phyloP scores from a whole-genome alignment of 2,888 invertebrate species.

The Cephus sareptanus region DNA sequence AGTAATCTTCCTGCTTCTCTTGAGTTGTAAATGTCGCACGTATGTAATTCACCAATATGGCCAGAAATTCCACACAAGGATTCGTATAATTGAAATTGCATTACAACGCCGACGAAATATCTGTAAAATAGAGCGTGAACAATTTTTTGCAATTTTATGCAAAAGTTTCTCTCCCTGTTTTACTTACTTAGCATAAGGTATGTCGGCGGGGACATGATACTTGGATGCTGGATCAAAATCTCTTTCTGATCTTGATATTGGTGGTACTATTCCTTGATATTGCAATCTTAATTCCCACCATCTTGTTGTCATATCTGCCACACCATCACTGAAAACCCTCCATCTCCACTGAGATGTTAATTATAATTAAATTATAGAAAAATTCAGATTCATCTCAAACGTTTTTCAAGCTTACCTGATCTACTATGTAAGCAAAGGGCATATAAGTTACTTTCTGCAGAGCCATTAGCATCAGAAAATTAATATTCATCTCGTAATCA shows the following conservation, averaged over 20 bases:
- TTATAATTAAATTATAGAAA: not conserved
- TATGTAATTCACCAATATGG: slow-evolving; percentile 79
- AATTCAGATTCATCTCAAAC: not conserved
- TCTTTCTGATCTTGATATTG: slow-evolving; percentile 74
- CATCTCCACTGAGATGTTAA: slow-evolving; percentile 77
- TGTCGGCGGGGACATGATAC: slow-evolving; percentile 82
- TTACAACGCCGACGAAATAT: slow-evolving; percentile 83
- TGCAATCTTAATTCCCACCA: slow-evolving; percentile 83
- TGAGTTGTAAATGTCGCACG: slow-evolving; percentile 85
- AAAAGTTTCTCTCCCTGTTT: not conserved
- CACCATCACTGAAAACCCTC: slow-evolving; percentile 81
- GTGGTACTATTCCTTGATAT: slow-evolving; percentile 81
- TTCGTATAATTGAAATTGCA: slow-evolving; percentile 89
- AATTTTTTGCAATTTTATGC: slow-evolving; percentile 49
- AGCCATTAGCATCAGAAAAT: slow-evolving; percentile 83
- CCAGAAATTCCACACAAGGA: slow-evolving; percentile 80
- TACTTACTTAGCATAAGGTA: slow-evolving; percentile 67
- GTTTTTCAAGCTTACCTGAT: slow-evolving; percentile 70
- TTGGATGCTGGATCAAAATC: slow-evolving; percentile 89
- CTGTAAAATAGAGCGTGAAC: slow-evolving; percentile 69
- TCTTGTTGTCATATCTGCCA: slow-evolving; percentile 76
- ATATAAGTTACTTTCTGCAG: slow-evolving; percentile 82
- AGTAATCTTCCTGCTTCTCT: slow-evolving; percentile 82
- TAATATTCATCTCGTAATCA: slow-evolving; percentile 78
- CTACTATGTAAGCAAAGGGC: slow-evolving; percentile 84